phyloP scores from a whole-genome alignment of 2,113 vertebrate species.

The Pteronura brasiliensis region DNA sequence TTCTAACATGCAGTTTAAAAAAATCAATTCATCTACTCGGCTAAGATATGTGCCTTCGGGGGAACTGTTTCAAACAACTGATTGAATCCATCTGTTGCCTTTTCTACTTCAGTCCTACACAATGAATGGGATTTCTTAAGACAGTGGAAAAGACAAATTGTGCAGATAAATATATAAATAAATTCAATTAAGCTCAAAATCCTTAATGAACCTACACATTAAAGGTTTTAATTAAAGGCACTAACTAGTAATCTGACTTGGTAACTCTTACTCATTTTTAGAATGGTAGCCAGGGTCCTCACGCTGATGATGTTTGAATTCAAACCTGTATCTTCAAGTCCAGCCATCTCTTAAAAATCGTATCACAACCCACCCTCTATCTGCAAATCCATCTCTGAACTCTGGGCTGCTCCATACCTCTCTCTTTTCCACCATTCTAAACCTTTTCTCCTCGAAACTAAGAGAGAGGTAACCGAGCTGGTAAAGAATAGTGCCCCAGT shows the following conservation, averaged over 20 bases:
- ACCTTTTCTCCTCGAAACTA: background rate
- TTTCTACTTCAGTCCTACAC: conserved; percentile 28
- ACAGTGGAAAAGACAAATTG: background rate
- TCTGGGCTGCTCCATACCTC: background rate
- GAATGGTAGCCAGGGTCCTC: background rate
- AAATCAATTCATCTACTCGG: conserved; percentile 54
- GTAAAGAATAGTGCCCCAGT: background rate
- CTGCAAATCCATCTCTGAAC: background rate
- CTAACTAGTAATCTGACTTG: background rate
- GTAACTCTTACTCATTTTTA: background rate
- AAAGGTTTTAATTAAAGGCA: conserved; percentile 3
- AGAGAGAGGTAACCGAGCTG: background rate
- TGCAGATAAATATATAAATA: conserved; percentile 11
- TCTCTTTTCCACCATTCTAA: background rate
- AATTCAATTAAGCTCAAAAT: background rate
- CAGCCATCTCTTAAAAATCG: background rate
- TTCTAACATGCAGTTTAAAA: conserved; percentile 47
- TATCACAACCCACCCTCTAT: background rate
- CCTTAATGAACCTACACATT: background rate
- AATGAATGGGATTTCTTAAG: conserved; percentile 6
- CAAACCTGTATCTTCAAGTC: background rate
- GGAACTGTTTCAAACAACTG: conserved; percentile 29
- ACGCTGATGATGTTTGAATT: background rate
- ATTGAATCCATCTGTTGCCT: conserved; percentile 37
- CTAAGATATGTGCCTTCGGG: conserved; percentile 29